Percentiles rank a stretch among this genome's conserved stretches.
These are phyloP conservation scores for Etheostoma perlongum DNA, from an alignment of 2,797 vertebrate species.

Conservation along the genomic window DNA sequence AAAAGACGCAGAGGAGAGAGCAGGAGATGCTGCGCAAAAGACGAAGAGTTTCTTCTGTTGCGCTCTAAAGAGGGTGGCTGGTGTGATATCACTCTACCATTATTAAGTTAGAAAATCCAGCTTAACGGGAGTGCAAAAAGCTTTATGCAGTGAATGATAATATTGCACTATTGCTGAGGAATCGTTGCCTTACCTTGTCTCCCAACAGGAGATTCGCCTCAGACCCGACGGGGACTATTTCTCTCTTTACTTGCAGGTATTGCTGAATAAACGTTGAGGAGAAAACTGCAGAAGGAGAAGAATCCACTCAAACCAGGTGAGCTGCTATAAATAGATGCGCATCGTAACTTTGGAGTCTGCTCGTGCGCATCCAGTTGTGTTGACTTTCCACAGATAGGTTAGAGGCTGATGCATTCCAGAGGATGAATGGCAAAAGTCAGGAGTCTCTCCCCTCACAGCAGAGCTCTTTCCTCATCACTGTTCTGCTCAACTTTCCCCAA, in stretches of 20 bases:
- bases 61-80: slow-evolving; percentile 3
- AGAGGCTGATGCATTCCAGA: slow-evolving; percentile 77
- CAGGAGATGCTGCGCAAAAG: slow-evolving; percentile 53
- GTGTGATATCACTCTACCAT: neutral
- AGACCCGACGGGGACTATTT: slow-evolving; percentile 68
- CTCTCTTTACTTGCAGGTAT: slow-evolving; percentile 62
- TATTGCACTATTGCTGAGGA: slow-evolving; percentile 29
- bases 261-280: slow-evolving; percentile 63
- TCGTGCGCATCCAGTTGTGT: slow-evolving; percentile 70
- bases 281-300: slow-evolving; percentile 55
- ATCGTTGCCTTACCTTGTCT: slow-evolving; percentile 74
- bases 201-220: slow-evolving; percentile 77
- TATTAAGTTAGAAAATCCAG: slow-evolving; percentile 11
- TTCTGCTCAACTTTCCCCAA: slow-evolving; percentile 73
- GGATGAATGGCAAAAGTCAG: slow-evolving; percentile 74
- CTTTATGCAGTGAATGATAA: slow-evolving; percentile 5
- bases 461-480: slow-evolving; percentile 77
- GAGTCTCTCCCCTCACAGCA: slow-evolving; percentile 56
- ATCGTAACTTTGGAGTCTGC: slow-evolving; percentile 62
- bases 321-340: slow-evolving; percentile 72
- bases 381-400: slow-evolving; percentile 70
- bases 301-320: slow-evolving; percentile 60
- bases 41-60: slow-evolving; percentile 27
- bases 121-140: slow-evolving; percentile 2
- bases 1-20: slow-evolving; percentile 27